These are phyloP conservation scores for Oreocharis arfaki DNA, from an alignment of 2,113 vertebrate genomes.

Conservation along the genomic window DNA sequence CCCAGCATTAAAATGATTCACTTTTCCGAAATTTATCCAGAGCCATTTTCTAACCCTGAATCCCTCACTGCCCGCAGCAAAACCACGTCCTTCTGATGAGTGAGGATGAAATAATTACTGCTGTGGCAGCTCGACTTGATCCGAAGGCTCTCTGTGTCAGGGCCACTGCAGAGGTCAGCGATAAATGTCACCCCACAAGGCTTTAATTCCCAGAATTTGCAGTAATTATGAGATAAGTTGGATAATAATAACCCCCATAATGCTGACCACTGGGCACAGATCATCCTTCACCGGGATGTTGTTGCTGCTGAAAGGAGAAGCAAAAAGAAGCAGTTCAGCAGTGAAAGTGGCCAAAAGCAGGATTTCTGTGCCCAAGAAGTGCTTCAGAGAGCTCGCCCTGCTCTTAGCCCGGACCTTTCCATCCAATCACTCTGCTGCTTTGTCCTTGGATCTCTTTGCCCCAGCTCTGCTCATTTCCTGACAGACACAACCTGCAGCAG, in stretches of 20 bases:
- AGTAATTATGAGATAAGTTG: not conserved
- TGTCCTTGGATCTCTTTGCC: not conserved
- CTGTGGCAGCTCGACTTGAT: not conserved
- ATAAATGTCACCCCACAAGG: not conserved
- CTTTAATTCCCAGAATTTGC: not conserved
- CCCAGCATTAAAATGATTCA: not conserved
- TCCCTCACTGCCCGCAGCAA: not conserved
- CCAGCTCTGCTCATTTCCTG: not conserved
- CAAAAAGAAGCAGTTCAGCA: not conserved
- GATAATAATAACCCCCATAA: not conserved
- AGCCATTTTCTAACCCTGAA: not conserved
- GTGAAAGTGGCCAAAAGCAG: not conserved
- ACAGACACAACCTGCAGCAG: accelerated
- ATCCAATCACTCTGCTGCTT: accelerated
- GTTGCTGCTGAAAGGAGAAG: not conserved
- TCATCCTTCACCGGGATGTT: not conserved
- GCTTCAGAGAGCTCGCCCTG: not conserved
- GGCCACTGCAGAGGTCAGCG: not conserved
- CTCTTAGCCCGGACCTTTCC: accelerated
- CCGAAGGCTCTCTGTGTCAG: accelerated
- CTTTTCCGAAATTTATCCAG: not conserved
- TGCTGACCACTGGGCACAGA: not conserved
- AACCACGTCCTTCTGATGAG: not conserved
- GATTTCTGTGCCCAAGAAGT: not conserved
- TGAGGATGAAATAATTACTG: not conserved